Evolutionary conservation across 2,888 invertebrate genomes (phyloP), one percentile per base, ranked within the genome.

Genomic region (Lithosia quadra): DNA sequence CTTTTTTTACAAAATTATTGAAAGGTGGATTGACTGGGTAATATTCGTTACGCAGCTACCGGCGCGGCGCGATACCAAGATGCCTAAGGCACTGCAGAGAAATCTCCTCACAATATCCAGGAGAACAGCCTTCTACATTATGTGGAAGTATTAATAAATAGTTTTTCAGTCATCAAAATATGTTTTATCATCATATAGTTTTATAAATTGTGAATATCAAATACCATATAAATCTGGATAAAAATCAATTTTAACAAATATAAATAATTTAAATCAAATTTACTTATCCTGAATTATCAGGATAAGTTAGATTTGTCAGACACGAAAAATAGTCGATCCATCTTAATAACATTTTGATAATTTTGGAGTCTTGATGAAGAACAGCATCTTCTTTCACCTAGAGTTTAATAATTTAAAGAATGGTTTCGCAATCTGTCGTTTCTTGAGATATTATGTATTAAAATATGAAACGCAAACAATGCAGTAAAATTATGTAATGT

Each of bases 391-490:
- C 33, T 58, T 15, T 22, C 8, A 28, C 18, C 28, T 5, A 43
- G 2, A 18, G 39, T 18, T 55, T n/a, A 9, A 63, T 34, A n/a
- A n/a, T n/a, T n/a, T 53, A 22, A 43, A 43, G 13, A 58, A 28
- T 9, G 28, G 15, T 8, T 65, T 49, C 39, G 43, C 58, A 65
- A 65, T 65, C 58, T 65, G 65, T 58, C 43, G n/a, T 5, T 36
- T 61, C 11, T 18, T 5, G 7, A 28, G 0, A 34, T n/a, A n/a
- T n/a, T n/a, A n/a, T 21, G 22, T 22, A n/a, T 60, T 28, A 10
- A 28, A 49, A 28, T n/a, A 36, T 10, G 1, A 21, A 65, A 24
- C 4, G 9, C 11, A 57, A n/a, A n/a, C 13, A 13, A 57, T 57
- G 28, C 28, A 58, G 7, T 33, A 33, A 33, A 53, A 28, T 15